phyloP scores from a whole-genome alignment of 1,140 invertebrate species.

The Drosophila malerkotliana region DNA sequence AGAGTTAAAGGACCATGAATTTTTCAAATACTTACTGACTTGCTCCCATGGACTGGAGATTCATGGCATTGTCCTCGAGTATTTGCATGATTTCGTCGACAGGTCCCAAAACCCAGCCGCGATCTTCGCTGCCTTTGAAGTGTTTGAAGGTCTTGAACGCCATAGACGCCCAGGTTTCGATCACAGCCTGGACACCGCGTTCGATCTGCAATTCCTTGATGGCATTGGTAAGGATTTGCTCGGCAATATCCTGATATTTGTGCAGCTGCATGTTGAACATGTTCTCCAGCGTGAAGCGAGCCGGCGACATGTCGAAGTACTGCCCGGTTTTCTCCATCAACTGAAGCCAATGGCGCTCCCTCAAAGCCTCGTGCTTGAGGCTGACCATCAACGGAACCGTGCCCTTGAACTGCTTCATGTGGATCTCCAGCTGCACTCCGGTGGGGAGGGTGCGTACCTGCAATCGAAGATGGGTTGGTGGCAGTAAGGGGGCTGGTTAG shows the following conservation, averaged over 20 bases:
- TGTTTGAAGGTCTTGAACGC: conserved; percentile 89
- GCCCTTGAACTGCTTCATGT: conserved; percentile 95
- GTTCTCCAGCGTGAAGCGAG: conserved; percentile 94
- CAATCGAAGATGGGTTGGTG: neutral
- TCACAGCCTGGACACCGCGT: conserved; percentile 91
- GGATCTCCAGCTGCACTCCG: conserved; percentile 88
- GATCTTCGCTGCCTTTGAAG: conserved; percentile 86
- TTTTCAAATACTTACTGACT: conserved; percentile 86
- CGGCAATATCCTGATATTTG: conserved; percentile 91
- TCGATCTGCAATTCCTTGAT: conserved; percentile 95
- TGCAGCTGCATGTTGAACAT: conserved; percentile 96
- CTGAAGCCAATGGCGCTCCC: conserved; percentile 94
- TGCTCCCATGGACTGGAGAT: conserved; percentile 94
- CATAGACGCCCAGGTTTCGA: conserved; percentile 89
- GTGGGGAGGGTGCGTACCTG: conserved; percentile 85
- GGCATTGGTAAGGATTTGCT: conserved; percentile 93
- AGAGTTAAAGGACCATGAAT: too few relatives aligned
- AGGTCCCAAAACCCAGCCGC: conserved; percentile 89
- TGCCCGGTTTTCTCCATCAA: conserved; percentile 93
- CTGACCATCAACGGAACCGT: conserved; percentile 95
- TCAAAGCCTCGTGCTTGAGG: conserved; percentile 94
- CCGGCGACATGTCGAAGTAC: conserved; percentile 93
- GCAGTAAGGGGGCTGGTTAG: conserved; percentile 35
- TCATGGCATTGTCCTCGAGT: conserved; percentile 95
- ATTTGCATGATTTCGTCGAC: conserved; percentile 92